Percentiles rank a stretch among this genome's conserved stretches.
phyloP scores from a whole-genome alignment of 30 jellyfish, hydroid and myxozoan species.

The Turritopsis dohrnii region DNA sequence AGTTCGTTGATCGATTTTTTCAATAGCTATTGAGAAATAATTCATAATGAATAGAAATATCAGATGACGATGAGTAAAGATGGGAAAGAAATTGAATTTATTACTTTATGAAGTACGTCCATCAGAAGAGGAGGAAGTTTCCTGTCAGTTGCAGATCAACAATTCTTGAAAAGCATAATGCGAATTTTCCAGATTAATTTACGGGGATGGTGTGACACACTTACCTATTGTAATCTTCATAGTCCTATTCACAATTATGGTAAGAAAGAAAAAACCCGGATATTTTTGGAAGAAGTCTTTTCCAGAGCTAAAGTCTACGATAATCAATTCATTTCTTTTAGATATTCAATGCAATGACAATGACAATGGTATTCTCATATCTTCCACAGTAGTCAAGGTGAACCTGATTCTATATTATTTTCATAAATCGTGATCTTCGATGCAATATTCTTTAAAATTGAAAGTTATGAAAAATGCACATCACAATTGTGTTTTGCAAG shows the following conservation, averaged over 20 bases:
- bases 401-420: neutral
- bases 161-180: neutral
- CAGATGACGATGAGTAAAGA: neutral
- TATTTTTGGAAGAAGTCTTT: no score
- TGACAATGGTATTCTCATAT: constrained; percentile 11
- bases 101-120: neutral
- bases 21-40: neutral
- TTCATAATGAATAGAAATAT: neutral
- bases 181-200: neutral
- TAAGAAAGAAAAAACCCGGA: neutral
- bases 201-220: neutral
- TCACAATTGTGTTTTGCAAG: no score
- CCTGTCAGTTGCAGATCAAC: neutral
- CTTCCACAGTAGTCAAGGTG: constrained; percentile 8
- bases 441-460: no score
- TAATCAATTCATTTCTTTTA: neutral
- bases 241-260: neutral
- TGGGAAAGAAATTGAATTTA: neutral
- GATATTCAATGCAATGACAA: constrained; percentile 15
- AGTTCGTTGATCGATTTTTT: neutral
- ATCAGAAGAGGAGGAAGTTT: no score
- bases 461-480: no score
- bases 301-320: no score
- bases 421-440: no score
- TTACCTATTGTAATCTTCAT: neutral